Conservation (phyloP, 2,888 invertebrate species). For the Monochamus alternatus region DNA sequence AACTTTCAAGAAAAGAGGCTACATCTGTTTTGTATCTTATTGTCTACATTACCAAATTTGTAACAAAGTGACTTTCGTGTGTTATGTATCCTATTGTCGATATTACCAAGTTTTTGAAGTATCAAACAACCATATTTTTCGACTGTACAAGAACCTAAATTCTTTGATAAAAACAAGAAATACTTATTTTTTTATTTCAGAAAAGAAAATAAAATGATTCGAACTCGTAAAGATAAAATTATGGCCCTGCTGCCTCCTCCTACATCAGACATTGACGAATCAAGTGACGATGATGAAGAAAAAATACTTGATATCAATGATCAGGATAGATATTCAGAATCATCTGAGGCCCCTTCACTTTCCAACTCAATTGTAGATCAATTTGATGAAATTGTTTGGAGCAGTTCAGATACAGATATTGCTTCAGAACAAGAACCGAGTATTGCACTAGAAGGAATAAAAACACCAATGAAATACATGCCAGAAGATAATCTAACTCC, state of each 20-base stretch:
- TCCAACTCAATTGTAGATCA: constrained; percentile 38
- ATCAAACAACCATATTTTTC: background rate
- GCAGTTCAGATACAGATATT: constrained; percentile 40
- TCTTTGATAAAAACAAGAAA: constrained; percentile 17
- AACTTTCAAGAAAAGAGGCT: constrained; percentile 15
- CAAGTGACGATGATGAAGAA: constrained; percentile 40
- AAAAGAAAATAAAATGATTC: constrained; percentile 33
- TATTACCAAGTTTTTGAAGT: constrained; percentile 11
- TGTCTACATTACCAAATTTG: constrained; percentile 17
- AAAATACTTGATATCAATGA: constrained; percentile 31
- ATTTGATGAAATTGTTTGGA: constrained; percentile 30
- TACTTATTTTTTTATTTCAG: constrained; percentile 19
- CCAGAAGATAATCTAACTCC: constrained; percentile 30
- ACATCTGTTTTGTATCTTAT: constrained; percentile 28
- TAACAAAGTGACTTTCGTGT: constrained; percentile 10
- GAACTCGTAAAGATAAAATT: constrained; percentile 36
- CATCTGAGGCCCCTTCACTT: constrained; percentile 37
- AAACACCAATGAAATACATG: constrained; percentile 36
- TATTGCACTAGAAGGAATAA: constrained; percentile 28
- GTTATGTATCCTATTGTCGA: constrained; percentile 30
- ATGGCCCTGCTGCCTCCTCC: constrained; percentile 38
- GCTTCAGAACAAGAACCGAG: constrained; percentile 35
- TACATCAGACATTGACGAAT: constrained; percentile 39
- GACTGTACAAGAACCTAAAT: background rate
- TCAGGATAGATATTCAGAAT: constrained; percentile 33